phyloP scores from a whole-genome alignment of 2,797 vertebrate genomes.

The Acipenser ruthenus region DNA sequence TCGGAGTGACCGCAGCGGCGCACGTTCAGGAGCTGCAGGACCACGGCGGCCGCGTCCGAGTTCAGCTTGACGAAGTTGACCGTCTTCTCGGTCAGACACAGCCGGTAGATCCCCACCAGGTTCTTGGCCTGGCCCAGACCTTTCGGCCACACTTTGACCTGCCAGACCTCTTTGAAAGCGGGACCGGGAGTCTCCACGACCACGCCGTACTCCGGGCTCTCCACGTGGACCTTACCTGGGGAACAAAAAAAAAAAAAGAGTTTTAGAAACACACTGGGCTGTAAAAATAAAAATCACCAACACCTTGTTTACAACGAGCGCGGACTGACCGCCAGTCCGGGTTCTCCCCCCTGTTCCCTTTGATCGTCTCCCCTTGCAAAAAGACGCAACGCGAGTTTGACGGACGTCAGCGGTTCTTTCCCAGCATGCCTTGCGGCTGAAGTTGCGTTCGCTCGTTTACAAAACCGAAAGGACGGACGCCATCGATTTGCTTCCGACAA shows the following conservation, averaged over 20 bases:
- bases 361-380: too few relatives aligned
- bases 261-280: background rate
- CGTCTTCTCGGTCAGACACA: slow-evolving; percentile 71
- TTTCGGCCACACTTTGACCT: slow-evolving; percentile 73
- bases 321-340: too few relatives aligned
- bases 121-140: slow-evolving; percentile 68
- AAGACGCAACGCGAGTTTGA: too few relatives aligned
- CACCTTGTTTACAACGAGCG: too few relatives aligned
- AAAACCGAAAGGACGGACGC: too few relatives aligned
- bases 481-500: too few relatives aligned
- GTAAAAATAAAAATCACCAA: background rate
- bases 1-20: slow-evolving; percentile 71
- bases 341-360: too few relatives aligned
- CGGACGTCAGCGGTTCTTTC: too few relatives aligned
- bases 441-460: too few relatives aligned
- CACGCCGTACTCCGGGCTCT: slow-evolving; percentile 51
- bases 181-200: slow-evolving; percentile 50
- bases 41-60: slow-evolving; percentile 64
- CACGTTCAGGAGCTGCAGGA: slow-evolving; percentile 74
- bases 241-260: background rate
- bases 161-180: slow-evolving; percentile 77
- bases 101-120: slow-evolving; percentile 65
- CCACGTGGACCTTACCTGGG: slow-evolving; percentile 55
- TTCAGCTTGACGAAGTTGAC: slow-evolving; percentile 73
- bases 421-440: too few relatives aligned